Conservation (phyloP, 2,797 vertebrate genomes). For the Glossophaga mutica region DNA sequence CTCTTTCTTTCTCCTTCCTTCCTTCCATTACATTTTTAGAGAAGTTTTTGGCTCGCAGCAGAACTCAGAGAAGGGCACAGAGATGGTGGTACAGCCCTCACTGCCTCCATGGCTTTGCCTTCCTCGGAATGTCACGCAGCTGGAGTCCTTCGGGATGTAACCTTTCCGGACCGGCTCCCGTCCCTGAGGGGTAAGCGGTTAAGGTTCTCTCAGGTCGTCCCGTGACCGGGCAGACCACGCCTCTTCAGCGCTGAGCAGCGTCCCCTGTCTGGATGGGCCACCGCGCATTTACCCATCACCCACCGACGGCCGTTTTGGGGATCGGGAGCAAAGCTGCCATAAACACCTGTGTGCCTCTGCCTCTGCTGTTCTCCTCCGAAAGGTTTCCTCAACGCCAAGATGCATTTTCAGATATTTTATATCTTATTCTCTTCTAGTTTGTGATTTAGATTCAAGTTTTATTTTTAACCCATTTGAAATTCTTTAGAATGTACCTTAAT, state of each 20-base stretch:
- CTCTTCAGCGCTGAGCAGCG: neutral
- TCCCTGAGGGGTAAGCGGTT: neutral
- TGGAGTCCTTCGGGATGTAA: too few species aligned
- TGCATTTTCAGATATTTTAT: neutral
- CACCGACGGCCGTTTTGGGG: neutral
- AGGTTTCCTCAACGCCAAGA: neutral
- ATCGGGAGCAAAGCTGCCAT: neutral
- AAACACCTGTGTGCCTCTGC: neutral
- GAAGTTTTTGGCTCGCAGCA: neutral
- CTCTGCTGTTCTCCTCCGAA: neutral
- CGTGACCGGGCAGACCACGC: neutral
- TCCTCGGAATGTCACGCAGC: neutral
- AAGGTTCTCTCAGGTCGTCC: too few species aligned
- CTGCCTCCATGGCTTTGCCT: neutral
- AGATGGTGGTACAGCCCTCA: neutral
- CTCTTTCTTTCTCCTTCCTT: fast-evolving
- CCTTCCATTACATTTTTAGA: neutral
- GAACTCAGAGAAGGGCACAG: neutral
- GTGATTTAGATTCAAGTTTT: neutral
- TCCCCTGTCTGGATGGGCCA: neutral
- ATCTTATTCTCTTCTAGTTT: neutral
- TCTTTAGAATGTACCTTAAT: neutral
- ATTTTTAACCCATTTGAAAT: neutral
- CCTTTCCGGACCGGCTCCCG: neutral
- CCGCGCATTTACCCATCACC: neutral